These are phyloP conservation scores for Pseudochaenichthys georgianus DNA, from an alignment of 2,797 vertebrate genomes.

Conservation along the genomic window DNA sequence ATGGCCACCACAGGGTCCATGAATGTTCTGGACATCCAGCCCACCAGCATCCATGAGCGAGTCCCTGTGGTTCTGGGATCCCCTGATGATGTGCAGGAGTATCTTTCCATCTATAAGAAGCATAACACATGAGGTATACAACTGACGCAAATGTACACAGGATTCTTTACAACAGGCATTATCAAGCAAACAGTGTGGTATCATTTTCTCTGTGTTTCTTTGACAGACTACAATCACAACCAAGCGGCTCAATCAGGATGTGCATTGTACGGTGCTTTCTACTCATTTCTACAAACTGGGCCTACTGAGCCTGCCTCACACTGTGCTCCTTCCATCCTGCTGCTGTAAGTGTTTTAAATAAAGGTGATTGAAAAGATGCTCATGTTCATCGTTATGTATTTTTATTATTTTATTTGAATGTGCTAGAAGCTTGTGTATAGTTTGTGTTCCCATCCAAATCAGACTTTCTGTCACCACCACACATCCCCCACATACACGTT, in stretches of 20 bases:
- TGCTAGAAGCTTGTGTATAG: background rate
- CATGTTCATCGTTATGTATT: background rate
- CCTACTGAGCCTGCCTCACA: constrained; percentile 8
- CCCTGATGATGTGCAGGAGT: constrained; percentile 93
- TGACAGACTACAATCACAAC: background rate
- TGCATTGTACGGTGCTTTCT: constrained; percentile 1
- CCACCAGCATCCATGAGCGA: constrained; percentile 91
- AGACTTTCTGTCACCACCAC: background rate
- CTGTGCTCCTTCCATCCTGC: background rate
- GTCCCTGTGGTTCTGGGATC: constrained; percentile 93
- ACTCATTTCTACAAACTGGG: constrained; percentile 13
- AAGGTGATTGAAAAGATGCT: constrained; percentile 41
- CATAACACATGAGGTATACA: constrained; percentile 77
- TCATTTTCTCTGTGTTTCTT: background rate
- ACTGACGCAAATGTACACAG: background rate
- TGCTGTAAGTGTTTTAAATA: constrained; percentile 57
- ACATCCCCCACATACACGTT: no score
- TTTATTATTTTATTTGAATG: background rate
- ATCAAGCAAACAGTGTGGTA: background rate
- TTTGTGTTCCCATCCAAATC: background rate
- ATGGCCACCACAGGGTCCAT: constrained; percentile 90
- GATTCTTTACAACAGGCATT: background rate
- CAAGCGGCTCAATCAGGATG: constrained; percentile 11
- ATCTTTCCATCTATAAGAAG: constrained; percentile 90
- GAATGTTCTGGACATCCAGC: constrained; percentile 91